A percentile compares a stretch with the other conserved stretches of the same genome.
Evolutionary conservation across 2,113 vertebrate species (phyloP).

Genomic region (Zapus hudsonius): DNA sequence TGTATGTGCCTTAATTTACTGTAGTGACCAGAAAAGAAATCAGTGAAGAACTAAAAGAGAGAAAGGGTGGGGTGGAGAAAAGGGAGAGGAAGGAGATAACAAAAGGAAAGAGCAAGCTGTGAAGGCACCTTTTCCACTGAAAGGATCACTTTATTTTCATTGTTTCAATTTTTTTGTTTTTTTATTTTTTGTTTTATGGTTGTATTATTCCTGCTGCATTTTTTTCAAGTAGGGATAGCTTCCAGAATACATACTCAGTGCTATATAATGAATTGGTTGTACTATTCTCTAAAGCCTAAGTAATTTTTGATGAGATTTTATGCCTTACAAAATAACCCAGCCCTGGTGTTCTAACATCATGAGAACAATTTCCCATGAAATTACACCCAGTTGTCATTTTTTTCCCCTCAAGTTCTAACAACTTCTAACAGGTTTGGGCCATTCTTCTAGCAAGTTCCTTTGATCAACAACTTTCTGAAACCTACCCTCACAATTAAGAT

Average conservation of each 20-base stretch:
- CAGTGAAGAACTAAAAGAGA: not conserved
- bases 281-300: constrained; percentile 18
- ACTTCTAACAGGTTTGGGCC: constrained; percentile 57
- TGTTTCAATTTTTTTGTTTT: no score
- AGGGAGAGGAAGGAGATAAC: not conserved
- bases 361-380: constrained; percentile 57
- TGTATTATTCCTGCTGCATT: not conserved
- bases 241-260: not conserved
- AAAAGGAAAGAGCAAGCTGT: not conserved
- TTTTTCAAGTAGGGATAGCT: not conserved
- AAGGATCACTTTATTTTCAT: not conserved
- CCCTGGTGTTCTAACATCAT: constrained; percentile 23
- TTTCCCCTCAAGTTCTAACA: constrained; percentile 74
- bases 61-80: not conserved
- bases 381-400: constrained; percentile 57
- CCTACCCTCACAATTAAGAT: constrained; percentile 50
- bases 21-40: not conserved
- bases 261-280: not conserved
- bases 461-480: constrained; percentile 70
- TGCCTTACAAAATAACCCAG: constrained; percentile 23
- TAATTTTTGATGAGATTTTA: constrained; percentile 16
- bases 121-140: not conserved
- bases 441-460: constrained; percentile 51
- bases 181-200: no score
- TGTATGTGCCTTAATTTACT: constrained; percentile 11